Base-by-base conservation (phyloP, 1,140 invertebrate genomes). In the Colletes gigas region DNA sequence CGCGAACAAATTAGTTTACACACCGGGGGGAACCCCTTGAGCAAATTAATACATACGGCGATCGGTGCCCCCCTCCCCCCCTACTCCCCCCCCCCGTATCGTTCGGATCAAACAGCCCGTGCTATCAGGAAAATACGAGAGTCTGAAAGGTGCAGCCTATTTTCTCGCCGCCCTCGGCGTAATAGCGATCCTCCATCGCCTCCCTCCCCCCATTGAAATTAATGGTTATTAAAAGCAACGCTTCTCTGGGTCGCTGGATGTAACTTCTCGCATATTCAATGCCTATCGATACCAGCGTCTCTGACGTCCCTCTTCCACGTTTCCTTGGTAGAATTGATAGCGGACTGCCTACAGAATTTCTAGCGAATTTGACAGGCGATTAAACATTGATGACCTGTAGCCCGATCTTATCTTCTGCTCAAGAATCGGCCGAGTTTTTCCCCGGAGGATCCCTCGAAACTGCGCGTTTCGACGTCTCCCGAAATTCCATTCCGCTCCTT, bases 201-300 rank as follows among this genome's bases (percentile, higher is more conserved):
- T 71, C 44, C 44, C 0, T 5, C 44, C 44, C 1, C 71, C 75
- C 44, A 69, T 78, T 72, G 78, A 87, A 81, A 84, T 78, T 82
- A 83, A 87, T 84, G 85, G 78, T 85, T 84, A 87, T 87, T 87
- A 85, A 87, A 83, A 87, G 72, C 54, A 41, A 14, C 47, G 54
- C 10, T 21, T 54, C 44, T 44, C 59, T 65, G 15, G 6, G 15
- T 55, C 60, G 52, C 14, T 30, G 47, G 39, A 75, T 44, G 67
- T 52, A 54, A 73, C 60, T 73, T 74, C 30, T 57, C 78, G 19
- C 62, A 52, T 66, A 30, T 47, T 63, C 62, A 39, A 17, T 30
- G 67, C 39, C 59, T 2, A 50, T 66, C 78, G 70, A 50, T 66
- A 66, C 78, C 6, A 74, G 4, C 52, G n/a, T 10, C 21, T 52